phyloP scores from a whole-genome alignment of 1,140 invertebrate genomes.

The Heliothis subflexa region DNA sequence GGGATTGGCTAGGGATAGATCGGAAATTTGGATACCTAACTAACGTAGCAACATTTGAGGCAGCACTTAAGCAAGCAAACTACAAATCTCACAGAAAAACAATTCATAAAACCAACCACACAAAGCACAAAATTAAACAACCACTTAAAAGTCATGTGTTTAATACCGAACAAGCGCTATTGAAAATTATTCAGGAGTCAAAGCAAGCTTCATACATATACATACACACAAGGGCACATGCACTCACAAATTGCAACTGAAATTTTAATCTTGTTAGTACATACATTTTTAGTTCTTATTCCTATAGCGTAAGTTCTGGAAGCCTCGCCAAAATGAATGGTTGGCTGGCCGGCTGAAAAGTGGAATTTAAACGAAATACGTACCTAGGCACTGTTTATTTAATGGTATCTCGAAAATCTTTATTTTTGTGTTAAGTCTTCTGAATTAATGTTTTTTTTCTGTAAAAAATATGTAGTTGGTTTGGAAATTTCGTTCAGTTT shows the following conservation, averaged over 20 bases:
- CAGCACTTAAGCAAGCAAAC: too few relatives aligned
- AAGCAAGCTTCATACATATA: neutral
- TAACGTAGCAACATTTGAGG: too few relatives aligned
- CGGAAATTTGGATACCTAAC: too few relatives aligned
- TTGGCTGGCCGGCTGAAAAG: conserved; percentile 12
- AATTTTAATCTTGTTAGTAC: conserved; percentile 21
- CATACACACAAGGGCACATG: neutral
- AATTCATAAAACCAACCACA: too few relatives aligned
- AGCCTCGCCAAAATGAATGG: conserved; percentile 15
- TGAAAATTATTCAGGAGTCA: neutral
- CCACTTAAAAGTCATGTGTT: too few relatives aligned
- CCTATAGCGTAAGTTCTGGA: neutral
- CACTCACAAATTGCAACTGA: conserved; percentile 20
- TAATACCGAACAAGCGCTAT: neutral
- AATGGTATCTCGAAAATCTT: conserved; percentile 17
- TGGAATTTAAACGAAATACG: conserved; percentile 37
- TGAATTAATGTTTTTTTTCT: conserved; percentile 9
- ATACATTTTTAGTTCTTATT: conserved; percentile 13
- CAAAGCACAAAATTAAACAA: neutral
- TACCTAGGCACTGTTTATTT: conserved; percentile 9
- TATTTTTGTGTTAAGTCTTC: conserved; percentile 12
- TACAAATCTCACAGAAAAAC: too few relatives aligned
- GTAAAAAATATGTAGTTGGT: neutral
- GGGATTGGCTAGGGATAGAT: too few relatives aligned
- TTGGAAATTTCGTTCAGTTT: neutral